phyloP scores from a whole-genome alignment of 1,140 invertebrate species.

The Bursaphelenchus mucronatus region DNA sequence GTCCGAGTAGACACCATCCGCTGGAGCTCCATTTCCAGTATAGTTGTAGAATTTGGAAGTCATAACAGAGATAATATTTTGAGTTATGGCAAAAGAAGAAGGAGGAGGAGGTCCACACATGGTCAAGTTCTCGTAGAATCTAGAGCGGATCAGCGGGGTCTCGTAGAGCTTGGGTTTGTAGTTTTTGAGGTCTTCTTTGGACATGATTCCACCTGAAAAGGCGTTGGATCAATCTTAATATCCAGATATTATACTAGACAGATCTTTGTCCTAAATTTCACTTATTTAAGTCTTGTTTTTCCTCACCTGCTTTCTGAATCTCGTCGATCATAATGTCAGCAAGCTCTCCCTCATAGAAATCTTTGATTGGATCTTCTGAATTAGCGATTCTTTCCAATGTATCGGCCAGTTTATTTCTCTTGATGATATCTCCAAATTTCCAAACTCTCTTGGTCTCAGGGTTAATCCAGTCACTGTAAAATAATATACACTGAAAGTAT shows the following conservation, averaged over 20 bases:
- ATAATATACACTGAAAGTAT: slow-evolving; percentile 4
- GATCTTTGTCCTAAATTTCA: background rate
- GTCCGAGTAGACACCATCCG: slow-evolving; percentile 43
- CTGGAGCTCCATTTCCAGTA: slow-evolving; percentile 33
- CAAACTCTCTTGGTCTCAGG: slow-evolving; percentile 61
- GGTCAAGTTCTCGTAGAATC: slow-evolving; percentile 38
- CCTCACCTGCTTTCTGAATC: slow-evolving; percentile 53
- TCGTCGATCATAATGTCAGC: slow-evolving; percentile 60
- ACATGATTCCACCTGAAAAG: slow-evolving; percentile 70
- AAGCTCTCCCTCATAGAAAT: slow-evolving; percentile 62
- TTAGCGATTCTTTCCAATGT: slow-evolving; percentile 62
- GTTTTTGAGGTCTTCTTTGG: slow-evolving; percentile 71
- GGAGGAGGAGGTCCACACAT: slow-evolving; percentile 61
- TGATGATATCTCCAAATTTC: slow-evolving; percentile 63
- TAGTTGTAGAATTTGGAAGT: slow-evolving; percentile 35
- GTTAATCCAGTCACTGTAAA: slow-evolving; percentile 61
- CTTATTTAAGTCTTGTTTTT: slow-evolving; percentile 13
- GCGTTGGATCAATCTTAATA: background rate
- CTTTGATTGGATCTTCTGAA: slow-evolving; percentile 57
- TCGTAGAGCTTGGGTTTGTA: slow-evolving; percentile 65
- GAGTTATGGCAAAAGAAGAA: slow-evolving; percentile 57
- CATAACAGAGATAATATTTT: slow-evolving; percentile 51
- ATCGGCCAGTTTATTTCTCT: slow-evolving; percentile 59
- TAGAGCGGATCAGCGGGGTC: slow-evolving; percentile 60
- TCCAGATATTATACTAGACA: slow-evolving; percentile 2